Evolutionary conservation across 1,140 invertebrate genomes (phyloP).

Genomic region (Ooceraea biroi): DNA sequence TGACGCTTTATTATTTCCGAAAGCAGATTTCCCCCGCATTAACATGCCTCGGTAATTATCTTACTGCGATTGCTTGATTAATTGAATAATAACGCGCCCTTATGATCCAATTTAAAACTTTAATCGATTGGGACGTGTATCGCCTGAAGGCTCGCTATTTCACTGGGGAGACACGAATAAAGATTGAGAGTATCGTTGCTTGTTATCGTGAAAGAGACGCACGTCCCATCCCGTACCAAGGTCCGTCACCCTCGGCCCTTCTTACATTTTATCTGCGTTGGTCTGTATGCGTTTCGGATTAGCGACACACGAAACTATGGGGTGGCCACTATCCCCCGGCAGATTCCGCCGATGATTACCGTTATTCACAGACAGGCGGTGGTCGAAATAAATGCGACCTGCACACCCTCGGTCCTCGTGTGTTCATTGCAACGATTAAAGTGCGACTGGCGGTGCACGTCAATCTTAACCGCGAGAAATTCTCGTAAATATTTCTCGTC

Average conservation of each 20-base stretch:
- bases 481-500: neutral
- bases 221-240: slow-evolving; percentile 27
- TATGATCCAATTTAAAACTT: slow-evolving; percentile 8
- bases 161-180: slow-evolving; percentile 13
- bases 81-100: slow-evolving; percentile 30
- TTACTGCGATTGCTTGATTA: neutral
- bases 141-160: slow-evolving; percentile 17
- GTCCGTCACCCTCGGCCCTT: slow-evolving; percentile 56
- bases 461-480: slow-evolving; percentile 16
- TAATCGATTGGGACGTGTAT: slow-evolving; percentile 31
- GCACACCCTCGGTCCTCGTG: slow-evolving; percentile 56
- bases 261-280: slow-evolving; percentile 69
- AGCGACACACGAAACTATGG: slow-evolving; percentile 65
- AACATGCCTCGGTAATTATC: neutral
- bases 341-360: slow-evolving; percentile 76
- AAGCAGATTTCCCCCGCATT: neutral
- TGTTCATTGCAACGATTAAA: slow-evolving; percentile 73
- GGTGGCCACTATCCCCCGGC: slow-evolving; percentile 62
- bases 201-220: slow-evolving; percentile 16
- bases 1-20: neutral
- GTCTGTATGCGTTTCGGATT: slow-evolving; percentile 76
- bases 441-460: slow-evolving; percentile 3
- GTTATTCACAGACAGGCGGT: slow-evolving; percentile 70
- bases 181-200: slow-evolving; percentile 1
- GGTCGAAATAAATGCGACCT: slow-evolving; percentile 76